These are phyloP conservation scores for Lutjanus erythropterus DNA, from an alignment of 2,113 vertebrate species.

Conservation along the genomic window DNA sequence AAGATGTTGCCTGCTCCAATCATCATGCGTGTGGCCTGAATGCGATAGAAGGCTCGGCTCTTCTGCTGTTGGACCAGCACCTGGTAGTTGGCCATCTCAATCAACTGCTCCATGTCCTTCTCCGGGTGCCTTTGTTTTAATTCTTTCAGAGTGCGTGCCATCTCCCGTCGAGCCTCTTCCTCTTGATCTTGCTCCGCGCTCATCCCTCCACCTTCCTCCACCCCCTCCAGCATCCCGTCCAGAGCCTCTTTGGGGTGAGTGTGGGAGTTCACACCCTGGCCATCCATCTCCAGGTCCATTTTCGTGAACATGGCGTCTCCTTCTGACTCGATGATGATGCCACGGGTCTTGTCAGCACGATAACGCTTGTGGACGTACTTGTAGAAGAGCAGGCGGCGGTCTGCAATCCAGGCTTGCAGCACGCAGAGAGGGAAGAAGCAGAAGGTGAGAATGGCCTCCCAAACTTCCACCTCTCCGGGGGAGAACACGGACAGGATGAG, in stretches of 20 bases:
- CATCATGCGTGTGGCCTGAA: slow-evolving; percentile 91
- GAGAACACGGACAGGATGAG: slow-evolving; percentile 88
- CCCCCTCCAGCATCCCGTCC: slow-evolving; percentile 84
- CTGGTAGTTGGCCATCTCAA: slow-evolving; percentile 91
- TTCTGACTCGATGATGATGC: slow-evolving; percentile 89
- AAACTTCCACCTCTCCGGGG: slow-evolving; percentile 87
- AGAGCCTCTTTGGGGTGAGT: slow-evolving; percentile 83
- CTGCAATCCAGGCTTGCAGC: slow-evolving; percentile 89
- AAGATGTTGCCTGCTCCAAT: slow-evolving; percentile 90
- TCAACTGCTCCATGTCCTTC: slow-evolving; percentile 90
- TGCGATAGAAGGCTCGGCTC: slow-evolving; percentile 90
- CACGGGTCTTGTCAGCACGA: slow-evolving; percentile 85
- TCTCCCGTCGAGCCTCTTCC: slow-evolving; percentile 86
- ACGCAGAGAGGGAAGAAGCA: slow-evolving; percentile 90
- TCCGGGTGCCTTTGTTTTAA: slow-evolving; percentile 88
- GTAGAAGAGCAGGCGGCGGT: slow-evolving; percentile 89
- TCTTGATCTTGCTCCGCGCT: slow-evolving; percentile 80
- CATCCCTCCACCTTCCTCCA: slow-evolving; percentile 81
- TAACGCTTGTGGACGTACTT: slow-evolving; percentile 89
- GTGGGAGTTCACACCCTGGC: slow-evolving; percentile 83
- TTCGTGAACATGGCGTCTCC: slow-evolving; percentile 87
- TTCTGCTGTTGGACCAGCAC: slow-evolving; percentile 89
- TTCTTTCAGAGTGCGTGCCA: slow-evolving; percentile 88
- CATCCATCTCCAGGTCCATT: slow-evolving; percentile 89
- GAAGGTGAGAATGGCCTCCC: slow-evolving; percentile 90